These are phyloP conservation scores for Dermatemys mawii DNA, from an alignment of 2,113 vertebrate species.

Conservation along the genomic window DNA sequence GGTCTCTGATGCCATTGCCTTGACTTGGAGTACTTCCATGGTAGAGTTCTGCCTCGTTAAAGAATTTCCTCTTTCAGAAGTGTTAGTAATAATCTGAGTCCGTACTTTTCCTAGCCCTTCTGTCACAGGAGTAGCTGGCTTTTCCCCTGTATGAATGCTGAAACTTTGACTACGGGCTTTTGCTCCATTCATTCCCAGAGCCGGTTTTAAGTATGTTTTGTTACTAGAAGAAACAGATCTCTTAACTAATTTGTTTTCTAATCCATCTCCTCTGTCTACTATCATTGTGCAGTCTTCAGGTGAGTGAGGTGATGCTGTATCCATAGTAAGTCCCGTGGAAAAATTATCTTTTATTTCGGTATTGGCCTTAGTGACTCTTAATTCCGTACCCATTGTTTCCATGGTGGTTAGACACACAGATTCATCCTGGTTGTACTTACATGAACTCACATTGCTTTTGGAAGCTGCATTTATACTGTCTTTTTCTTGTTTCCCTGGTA, in stretches of 20 bases:
- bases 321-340: constrained; percentile 47
- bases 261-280: constrained; percentile 72
- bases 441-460: constrained; percentile 77
- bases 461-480: constrained; percentile 90
- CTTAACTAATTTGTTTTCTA: constrained; percentile 81
- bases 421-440: constrained; percentile 56
- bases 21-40: constrained; percentile 80
- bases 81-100: constrained; percentile 94
- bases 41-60: constrained; percentile 85
- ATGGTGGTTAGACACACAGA: constrained; percentile 22
- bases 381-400: constrained; percentile 25
- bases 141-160: constrained; percentile 86
- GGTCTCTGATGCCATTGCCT: constrained; percentile 64
- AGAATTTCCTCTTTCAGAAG: constrained; percentile 88
- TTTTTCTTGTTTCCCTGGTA: constrained; percentile 91
- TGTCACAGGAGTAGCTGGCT: constrained; percentile 66
- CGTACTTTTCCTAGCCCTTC: constrained; percentile 85
- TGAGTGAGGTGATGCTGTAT: constrained; percentile 48
- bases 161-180: constrained; percentile 95
- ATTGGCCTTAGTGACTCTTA: constrained; percentile 32
- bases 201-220: constrained; percentile 89
- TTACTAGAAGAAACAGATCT: constrained; percentile 85
- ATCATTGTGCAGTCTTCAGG: constrained; percentile 44
- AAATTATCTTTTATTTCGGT: constrained; percentile 63
- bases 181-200: constrained; percentile 92